phyloP scores from a whole-genome alignment of 2,113 vertebrate species.

The Scortum barcoo region DNA sequence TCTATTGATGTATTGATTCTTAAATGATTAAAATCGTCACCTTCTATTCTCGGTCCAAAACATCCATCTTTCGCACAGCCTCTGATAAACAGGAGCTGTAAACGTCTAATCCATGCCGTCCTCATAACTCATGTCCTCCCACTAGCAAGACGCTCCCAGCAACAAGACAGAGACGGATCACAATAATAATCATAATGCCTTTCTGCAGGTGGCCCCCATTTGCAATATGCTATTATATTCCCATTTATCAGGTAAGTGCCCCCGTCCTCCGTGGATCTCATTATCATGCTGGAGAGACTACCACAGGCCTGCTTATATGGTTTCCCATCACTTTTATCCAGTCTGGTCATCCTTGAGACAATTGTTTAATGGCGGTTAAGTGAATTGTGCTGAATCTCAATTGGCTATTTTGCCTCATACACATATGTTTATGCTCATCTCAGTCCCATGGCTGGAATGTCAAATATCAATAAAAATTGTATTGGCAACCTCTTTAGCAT shows the following conservation, averaged over 20 bases:
- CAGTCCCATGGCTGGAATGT: neutral
- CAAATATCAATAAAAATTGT: neutral
- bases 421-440: constrained; percentile 26
- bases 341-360: constrained; percentile 56
- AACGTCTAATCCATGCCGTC: constrained; percentile 47
- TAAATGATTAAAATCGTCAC: constrained; percentile 41
- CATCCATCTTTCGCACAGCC: constrained; percentile 51
- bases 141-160: constrained; percentile 60
- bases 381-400: constrained; percentile 42
- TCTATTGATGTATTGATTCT: constrained; percentile 45
- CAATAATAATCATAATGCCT: constrained; percentile 79
- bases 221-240: constrained; percentile 72
- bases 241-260: constrained; percentile 74
- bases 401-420: constrained; percentile 33
- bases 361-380: constrained; percentile 57
- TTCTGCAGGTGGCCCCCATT: constrained; percentile 76
- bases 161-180: constrained; percentile 82
- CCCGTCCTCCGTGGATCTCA: constrained; percentile 62
- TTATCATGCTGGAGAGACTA: constrained; percentile 60
- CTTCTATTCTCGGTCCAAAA: constrained; percentile 11
- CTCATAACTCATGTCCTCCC: constrained; percentile 75
- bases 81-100: constrained; percentile 61
- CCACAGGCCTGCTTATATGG: constrained; percentile 37
- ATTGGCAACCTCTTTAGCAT: neutral
- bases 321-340: constrained; percentile 49